Evolutionary conservation across 2,888 invertebrate species (phyloP).

Genomic region (Sclerodermus sp.): DNA sequence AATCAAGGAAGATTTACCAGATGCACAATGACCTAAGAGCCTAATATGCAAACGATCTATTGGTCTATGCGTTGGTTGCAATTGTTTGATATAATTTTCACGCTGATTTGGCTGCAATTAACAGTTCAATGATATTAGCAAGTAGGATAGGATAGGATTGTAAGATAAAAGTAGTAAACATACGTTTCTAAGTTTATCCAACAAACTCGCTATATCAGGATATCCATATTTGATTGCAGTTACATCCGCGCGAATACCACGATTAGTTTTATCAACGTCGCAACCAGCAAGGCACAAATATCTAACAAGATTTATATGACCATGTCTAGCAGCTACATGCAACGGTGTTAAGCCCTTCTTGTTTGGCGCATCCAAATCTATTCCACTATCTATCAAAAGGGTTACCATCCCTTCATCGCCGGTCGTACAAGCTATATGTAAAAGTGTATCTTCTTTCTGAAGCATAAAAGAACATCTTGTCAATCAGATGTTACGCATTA

Average conservation of each 20-base stretch:
- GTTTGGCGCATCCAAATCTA: constrained; percentile 65
- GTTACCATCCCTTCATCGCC: constrained; percentile 51
- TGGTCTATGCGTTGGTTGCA: constrained; percentile 64
- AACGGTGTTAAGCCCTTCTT: constrained; percentile 66
- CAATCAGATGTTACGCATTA: background rate
- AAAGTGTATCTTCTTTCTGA: constrained; percentile 65
- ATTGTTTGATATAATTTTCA: constrained; percentile 65
- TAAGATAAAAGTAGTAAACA: constrained; percentile 13
- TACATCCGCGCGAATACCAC: constrained; percentile 73
- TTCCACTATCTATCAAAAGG: constrained; percentile 51
- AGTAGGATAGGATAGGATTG: background rate
- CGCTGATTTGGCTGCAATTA: constrained; percentile 46
- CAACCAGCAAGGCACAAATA: constrained; percentile 73
- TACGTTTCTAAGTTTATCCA: constrained; percentile 68
- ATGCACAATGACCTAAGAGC: constrained; percentile 71
- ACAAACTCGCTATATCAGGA: constrained; percentile 68
- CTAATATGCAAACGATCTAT: constrained; percentile 69
- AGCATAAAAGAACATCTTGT: constrained; percentile 14
- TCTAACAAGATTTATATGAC: constrained; percentile 70
- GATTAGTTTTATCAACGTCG: constrained; percentile 68
- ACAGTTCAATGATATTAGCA: constrained; percentile 5
- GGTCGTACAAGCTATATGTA: constrained; percentile 63
- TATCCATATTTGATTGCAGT: constrained; percentile 76
- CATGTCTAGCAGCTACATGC: constrained; percentile 72
- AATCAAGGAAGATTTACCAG: constrained; percentile 71